Percentiles rank a stretch among this genome's conserved stretches.
Evolutionary conservation across 2,888 invertebrate species (phyloP).

Genomic region (Dryobota labecula): DNA sequence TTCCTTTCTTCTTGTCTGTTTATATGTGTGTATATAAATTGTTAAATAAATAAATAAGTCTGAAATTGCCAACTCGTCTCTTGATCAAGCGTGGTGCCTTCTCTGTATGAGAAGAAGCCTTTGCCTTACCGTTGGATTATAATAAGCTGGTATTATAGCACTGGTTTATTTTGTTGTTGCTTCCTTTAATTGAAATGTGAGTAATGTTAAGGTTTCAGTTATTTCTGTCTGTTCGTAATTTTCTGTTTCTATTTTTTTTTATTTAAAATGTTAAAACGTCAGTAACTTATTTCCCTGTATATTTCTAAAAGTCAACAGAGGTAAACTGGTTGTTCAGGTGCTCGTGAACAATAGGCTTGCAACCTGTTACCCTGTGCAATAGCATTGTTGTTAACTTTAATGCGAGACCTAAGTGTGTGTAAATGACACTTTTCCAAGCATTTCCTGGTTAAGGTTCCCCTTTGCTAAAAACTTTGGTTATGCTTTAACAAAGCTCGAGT

Average conservation of each 20-base stretch:
- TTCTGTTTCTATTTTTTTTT: background rate
- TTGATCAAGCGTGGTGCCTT: too few relatives aligned
- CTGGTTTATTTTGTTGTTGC: background rate
- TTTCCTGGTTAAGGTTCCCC: constrained; percentile 9
- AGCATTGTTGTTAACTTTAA: constrained; percentile 24
- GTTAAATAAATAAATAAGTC: too few relatives aligned
- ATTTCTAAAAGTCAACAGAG: constrained; percentile 33
- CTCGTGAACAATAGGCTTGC: constrained; percentile 38
- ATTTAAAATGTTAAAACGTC: background rate
- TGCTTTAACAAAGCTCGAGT: background rate
- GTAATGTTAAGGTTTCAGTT: background rate
- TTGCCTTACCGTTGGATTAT: too few relatives aligned
- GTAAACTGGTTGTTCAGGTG: constrained; percentile 47
- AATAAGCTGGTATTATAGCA: too few relatives aligned
- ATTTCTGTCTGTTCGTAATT: background rate
- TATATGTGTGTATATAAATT: too few relatives aligned
- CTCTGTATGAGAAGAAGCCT: too few relatives aligned
- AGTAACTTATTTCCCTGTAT: constrained; percentile 4
- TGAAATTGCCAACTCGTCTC: too few relatives aligned
- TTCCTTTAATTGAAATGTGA: background rate
- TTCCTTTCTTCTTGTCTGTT: too few relatives aligned
- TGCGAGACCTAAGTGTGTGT: constrained; percentile 13
- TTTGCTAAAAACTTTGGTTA: background rate
- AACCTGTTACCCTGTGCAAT: constrained; percentile 51
- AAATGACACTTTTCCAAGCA: background rate